phyloP scores from a whole-genome alignment of 2,888 invertebrate species.

The Caenorhabditis virilis region DNA sequence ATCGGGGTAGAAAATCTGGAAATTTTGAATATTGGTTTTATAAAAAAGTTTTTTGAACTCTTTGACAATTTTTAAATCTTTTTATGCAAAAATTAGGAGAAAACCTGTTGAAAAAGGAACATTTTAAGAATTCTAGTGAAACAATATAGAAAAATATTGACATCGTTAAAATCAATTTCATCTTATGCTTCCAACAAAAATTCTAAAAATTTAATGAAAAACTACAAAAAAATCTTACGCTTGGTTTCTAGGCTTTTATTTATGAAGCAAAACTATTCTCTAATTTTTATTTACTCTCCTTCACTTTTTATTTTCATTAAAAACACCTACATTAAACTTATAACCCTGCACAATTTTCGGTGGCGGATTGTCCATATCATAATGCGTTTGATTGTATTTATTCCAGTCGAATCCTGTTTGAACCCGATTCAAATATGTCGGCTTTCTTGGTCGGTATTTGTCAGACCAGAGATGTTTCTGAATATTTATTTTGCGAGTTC shows the following conservation, averaged over 20 bases:
- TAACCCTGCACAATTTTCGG: conserved; percentile 99
- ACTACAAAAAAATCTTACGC: too few species aligned
- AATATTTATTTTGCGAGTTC: conserved; percentile 2
- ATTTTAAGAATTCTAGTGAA: too few species aligned
- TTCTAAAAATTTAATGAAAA: too few species aligned
- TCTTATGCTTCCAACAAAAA: too few species aligned
- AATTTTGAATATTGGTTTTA: conserved; percentile 10
- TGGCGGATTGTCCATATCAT: conserved; percentile 99
- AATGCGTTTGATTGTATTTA: conserved; percentile 99
- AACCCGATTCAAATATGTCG: conserved; percentile 89
- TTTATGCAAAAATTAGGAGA: neutral
- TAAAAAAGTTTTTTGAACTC: neutral
- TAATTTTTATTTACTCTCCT: too few species aligned
- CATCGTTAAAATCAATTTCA: too few species aligned
- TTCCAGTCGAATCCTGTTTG: conserved; percentile 96
- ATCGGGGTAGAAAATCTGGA: conserved; percentile 93
- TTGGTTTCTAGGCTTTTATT: too few species aligned
- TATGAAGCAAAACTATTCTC: too few species aligned
- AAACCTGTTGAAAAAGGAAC: too few species aligned
- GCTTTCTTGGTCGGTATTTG: conserved; percentile 95
- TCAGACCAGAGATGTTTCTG: conserved; percentile 94
- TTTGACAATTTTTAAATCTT: neutral
- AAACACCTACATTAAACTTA: conserved; percentile 82
- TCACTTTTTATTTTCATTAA: too few species aligned
- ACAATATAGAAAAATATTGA: too few species aligned